Evolutionary conservation across 2,797 vertebrate species (phyloP).

Genomic region (Meda fulgida): DNA sequence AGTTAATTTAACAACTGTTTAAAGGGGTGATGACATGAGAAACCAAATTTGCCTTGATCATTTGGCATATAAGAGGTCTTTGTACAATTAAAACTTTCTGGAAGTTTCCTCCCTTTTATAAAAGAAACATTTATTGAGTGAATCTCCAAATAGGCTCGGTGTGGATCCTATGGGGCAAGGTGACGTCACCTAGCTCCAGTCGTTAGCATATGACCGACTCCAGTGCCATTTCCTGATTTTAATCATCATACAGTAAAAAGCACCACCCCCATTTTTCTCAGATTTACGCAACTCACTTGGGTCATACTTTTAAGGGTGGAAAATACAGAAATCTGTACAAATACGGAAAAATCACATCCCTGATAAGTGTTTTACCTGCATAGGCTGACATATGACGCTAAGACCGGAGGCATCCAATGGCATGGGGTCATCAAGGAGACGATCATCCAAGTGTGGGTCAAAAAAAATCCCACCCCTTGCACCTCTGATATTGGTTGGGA

Average conservation of each 20-base stretch:
- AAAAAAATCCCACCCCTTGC: slow-evolving; percentile 73
- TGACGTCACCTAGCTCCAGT: no score
- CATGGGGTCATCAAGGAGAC: slow-evolving; percentile 84
- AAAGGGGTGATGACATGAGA: no score
- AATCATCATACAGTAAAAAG: not conserved
- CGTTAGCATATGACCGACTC: no score
- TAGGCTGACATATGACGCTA: slow-evolving; percentile 86
- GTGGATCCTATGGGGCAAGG: no score
- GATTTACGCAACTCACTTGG: not conserved
- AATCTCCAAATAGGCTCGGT: no score
- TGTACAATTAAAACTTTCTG: no score
- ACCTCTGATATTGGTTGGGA: slow-evolving; percentile 69
- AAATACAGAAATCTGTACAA: not conserved
- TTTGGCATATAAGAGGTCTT: no score
- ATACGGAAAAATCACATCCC: not conserved
- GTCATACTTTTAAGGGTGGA: not conserved
- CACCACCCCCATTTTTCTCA: not conserved
- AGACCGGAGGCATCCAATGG: slow-evolving; percentile 79
- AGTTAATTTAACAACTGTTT: not conserved
- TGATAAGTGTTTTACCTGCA: slow-evolving; percentile 81
- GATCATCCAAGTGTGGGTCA: slow-evolving; percentile 84
- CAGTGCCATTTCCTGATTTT: not conserved
- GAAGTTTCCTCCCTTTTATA: no score
- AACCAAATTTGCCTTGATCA: no score
- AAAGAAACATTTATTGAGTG: no score